Evolutionary conservation across 2,113 vertebrate species (phyloP).

Genomic region (Circaetus cinerascens): DNA sequence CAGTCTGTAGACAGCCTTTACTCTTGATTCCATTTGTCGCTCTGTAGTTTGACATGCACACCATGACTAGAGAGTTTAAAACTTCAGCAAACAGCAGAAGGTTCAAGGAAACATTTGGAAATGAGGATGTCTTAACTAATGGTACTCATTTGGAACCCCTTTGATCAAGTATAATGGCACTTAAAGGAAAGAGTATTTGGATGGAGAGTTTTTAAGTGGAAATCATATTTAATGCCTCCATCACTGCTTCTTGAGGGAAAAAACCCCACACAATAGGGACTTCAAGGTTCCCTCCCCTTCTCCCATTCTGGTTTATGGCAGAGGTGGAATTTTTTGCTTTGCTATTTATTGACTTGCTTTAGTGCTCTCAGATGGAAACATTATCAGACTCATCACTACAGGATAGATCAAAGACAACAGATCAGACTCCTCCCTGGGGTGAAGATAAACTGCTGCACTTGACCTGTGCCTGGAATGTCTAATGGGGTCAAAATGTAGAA

Average conservation of each 20-base stretch:
- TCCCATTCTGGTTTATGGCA: not conserved
- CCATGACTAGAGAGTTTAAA: not conserved
- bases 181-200: not conserved
- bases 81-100: not conserved
- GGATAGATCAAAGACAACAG: constrained; percentile 35
- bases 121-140: not conserved
- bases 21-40: not conserved
- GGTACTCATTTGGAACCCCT: not conserved
- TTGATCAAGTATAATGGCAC: not conserved
- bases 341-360: constrained; percentile 28
- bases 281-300: not conserved
- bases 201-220: not conserved
- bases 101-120: not conserved
- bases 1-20: not conserved
- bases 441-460: constrained; percentile 53
- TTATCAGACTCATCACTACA: constrained; percentile 30
- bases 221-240: not conserved
- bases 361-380: constrained; percentile 36
- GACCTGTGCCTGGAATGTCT: constrained; percentile 31
- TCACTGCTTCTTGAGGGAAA: not conserved
- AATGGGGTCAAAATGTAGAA: constrained; percentile 35
- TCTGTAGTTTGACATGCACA: not conserved
- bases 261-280: not conserved
- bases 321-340: constrained; percentile 7
- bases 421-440: constrained; percentile 17